Base-by-base conservation (phyloP, 1,140 invertebrate genomes). In the Pseudobourletiella spinata region DNA sequence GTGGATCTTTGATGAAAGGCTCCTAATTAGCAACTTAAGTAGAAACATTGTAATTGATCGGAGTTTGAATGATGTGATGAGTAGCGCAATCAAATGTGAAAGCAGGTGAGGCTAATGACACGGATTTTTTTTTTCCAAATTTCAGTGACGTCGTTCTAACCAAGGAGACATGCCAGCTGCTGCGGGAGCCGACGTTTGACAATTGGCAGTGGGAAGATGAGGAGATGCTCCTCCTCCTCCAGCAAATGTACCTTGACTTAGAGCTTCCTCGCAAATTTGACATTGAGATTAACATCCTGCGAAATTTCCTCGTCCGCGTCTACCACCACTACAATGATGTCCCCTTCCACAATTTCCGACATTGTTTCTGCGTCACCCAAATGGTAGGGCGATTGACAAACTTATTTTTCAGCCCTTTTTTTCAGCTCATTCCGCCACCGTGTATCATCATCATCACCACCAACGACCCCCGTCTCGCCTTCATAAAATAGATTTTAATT, bases 281-380 rank as follows among this genome's bases (percentile, higher is more conserved):
- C 74, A 88, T 91, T 72, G 82, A 87, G 70, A 80, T 87, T 71
- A 78, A 80, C 46, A 55, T 55, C 22, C 32, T 55, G 32, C 11
- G 52, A 32, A 55, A 55, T 25, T 55, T 55, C 26, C 80, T 88
- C 42, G 86, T 84, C 71, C 82, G 85, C 74, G 87, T 91, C 35
- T 89, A 91, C 73, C 87, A 89, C 73, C 88, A 90, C 75, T 92
- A 92, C 78, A 87, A 89, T 75, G 87, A 89, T 75, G 88, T 90
- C 71, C 89, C 89, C 46, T 92, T 91, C 77, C 89, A 92, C 74
- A 91, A 91, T 78, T 91, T 91, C 76, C 80, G 88, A 50, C 89
- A 92, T 73, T 89, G 87, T 72, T 92, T 92, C 76, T 90, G 87
- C 77, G 89, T 92, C 50, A 84, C 88, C 43, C 89, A 92, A 80